Percentiles rank a stretch among this genome's conserved stretches.
phyloP scores from a whole-genome alignment of 2,888 invertebrate species.

The Leptinotarsa peninsularis region DNA sequence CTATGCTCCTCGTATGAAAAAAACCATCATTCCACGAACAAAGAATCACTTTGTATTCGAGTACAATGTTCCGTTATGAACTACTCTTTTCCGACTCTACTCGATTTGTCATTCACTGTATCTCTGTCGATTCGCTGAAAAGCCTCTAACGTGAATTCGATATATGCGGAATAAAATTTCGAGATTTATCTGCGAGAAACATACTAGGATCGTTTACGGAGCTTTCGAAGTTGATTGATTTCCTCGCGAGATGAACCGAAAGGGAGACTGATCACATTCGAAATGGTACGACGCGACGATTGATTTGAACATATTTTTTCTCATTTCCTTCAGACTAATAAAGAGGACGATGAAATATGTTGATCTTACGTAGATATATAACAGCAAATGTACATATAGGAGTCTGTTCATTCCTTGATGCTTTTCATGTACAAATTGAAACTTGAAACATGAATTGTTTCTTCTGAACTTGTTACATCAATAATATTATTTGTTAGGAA shows the following conservation, averaged over 20 bases:
- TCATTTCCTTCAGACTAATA: not conserved
- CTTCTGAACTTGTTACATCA: too few relatives aligned
- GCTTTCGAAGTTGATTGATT: constrained; percentile 39
- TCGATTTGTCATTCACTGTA: constrained; percentile 37
- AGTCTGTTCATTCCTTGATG: not conserved
- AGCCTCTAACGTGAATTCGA: constrained; percentile 37
- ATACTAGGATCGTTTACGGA: constrained; percentile 32
- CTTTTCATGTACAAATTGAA: not conserved
- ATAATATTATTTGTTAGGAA: too few relatives aligned
- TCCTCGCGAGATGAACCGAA: not conserved
- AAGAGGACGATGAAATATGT: not conserved
- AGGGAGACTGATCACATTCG: not conserved
- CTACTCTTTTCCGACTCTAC: not conserved
- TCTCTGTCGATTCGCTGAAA: constrained; percentile 32
- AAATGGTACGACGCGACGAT: not conserved
- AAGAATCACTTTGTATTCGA: not conserved
- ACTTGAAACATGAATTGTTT: too few relatives aligned
- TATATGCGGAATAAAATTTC: constrained; percentile 34
- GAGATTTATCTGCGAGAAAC: constrained; percentile 36
- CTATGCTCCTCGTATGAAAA: too few relatives aligned
- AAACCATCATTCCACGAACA: not conserved
- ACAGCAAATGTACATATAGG: not conserved
- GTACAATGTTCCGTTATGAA: not conserved
- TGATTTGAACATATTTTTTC: constrained; percentile 1
- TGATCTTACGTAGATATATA: not conserved